Percentiles rank a stretch among this genome's conserved stretches.
Evolutionary conservation across 2,113 vertebrate genomes (phyloP).

Genomic region (Pholis gunnellus): DNA sequence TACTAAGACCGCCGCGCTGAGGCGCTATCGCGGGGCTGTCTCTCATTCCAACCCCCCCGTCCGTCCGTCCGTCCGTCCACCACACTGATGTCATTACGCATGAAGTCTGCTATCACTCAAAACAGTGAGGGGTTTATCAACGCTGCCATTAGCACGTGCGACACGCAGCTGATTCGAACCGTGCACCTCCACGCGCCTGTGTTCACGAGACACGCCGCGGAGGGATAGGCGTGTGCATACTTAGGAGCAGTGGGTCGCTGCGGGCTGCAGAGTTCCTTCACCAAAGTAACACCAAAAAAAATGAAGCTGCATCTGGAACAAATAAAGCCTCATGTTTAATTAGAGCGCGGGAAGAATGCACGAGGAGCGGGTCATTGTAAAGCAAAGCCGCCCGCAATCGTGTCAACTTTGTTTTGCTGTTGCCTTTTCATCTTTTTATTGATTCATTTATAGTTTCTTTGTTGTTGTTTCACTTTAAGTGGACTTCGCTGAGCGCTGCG

Average conservation of each 20-base stretch:
- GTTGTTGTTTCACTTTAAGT: slow-evolving; percentile 43
- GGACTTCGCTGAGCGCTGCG: slow-evolving; percentile 51
- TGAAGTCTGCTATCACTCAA: slow-evolving; percentile 50
- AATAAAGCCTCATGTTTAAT: slow-evolving; percentile 88
- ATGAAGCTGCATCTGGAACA: slow-evolving; percentile 86
- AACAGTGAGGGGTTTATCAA: slow-evolving; percentile 53
- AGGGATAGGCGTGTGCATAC: slow-evolving; percentile 64
- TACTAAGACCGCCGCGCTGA: slow-evolving; percentile 57
- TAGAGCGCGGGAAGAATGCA: slow-evolving; percentile 82
- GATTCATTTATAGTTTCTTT: slow-evolving; percentile 61
- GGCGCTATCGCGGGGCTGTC: slow-evolving; percentile 57
- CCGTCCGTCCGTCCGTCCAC: slow-evolving; percentile 18
- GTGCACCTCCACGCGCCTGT: slow-evolving; percentile 7
- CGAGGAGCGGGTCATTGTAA: slow-evolving; percentile 86
- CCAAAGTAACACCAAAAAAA: slow-evolving; percentile 71
- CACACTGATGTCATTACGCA: slow-evolving; percentile 54
- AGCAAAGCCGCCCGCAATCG: slow-evolving; percentile 75
- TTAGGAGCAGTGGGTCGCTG: slow-evolving; percentile 36
- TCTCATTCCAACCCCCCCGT: slow-evolving; percentile 50
- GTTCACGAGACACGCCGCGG: background rate
- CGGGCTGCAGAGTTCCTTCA: slow-evolving; percentile 67
- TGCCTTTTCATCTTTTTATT: slow-evolving; percentile 63
- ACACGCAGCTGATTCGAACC: slow-evolving; percentile 7
- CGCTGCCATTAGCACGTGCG: slow-evolving; percentile 49
- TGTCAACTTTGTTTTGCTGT: slow-evolving; percentile 81